Conservation (phyloP, 2,888 invertebrate species). For the Epistrophella euchroma region DNA sequence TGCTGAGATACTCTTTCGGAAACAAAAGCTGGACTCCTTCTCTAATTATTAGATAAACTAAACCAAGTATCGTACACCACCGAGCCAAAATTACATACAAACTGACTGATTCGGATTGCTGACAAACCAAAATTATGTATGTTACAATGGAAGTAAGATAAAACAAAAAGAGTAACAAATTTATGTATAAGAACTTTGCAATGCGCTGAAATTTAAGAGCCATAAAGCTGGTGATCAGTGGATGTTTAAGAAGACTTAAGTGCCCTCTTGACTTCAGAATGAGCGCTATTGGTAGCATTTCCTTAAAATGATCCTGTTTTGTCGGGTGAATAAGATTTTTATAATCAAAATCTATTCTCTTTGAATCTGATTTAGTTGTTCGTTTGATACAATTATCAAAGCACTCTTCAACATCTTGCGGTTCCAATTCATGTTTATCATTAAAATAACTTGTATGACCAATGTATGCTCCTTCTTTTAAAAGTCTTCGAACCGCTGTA, state of each 20-base stretch:
- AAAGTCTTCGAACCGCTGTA: too few species aligned
- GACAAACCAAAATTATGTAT: constrained; percentile 89
- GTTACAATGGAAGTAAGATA: constrained; percentile 88
- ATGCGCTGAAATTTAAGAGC: constrained; percentile 93
- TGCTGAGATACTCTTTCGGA: constrained; percentile 87
- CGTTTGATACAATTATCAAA: too few species aligned
- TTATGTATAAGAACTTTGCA: constrained; percentile 89
- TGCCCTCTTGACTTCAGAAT: constrained; percentile 89
- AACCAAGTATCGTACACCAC: constrained; percentile 84
- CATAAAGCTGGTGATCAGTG: constrained; percentile 91
- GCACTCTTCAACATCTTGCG: too few species aligned
- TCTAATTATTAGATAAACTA: constrained; percentile 87
- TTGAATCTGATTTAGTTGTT: too few species aligned
- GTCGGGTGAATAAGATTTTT: too few species aligned
- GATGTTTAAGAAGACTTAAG: constrained; percentile 89
- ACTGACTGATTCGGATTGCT: constrained; percentile 83
- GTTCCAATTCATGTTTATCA: too few species aligned
- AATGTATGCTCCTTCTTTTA: too few species aligned
- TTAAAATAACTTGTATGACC: too few species aligned
- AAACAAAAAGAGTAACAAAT: constrained; percentile 89
- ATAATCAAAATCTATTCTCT: too few species aligned
- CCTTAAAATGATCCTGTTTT: too few species aligned
- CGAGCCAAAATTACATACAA: too few species aligned
- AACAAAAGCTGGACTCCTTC: constrained; percentile 89
- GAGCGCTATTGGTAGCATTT: constrained; percentile 89